phyloP scores from a whole-genome alignment of 2,888 invertebrate genomes.

The Eupithecia pulchellata region DNA sequence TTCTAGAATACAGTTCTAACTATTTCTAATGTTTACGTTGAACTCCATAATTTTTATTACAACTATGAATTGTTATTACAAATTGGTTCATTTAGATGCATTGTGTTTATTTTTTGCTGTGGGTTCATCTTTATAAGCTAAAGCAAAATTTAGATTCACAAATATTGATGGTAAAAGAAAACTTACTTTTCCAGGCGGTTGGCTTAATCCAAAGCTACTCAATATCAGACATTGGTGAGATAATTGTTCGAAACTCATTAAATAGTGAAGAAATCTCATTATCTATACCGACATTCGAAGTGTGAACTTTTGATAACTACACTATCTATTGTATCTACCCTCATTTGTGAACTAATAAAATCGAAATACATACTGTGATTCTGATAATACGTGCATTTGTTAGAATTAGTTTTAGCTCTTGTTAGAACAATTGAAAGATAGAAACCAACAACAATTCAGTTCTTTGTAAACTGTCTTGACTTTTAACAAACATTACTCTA shows the following conservation, averaged over 20 bases:
- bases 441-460: too few species aligned
- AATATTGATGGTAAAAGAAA: slow-evolving; percentile 1
- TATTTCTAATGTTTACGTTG: too few species aligned
- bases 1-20: too few species aligned
- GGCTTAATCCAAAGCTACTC: slow-evolving; percentile 40
- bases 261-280: not conserved
- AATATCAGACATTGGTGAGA: slow-evolving; percentile 38
- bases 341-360: slow-evolving; percentile 7
- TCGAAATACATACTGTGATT: slow-evolving; percentile 4
- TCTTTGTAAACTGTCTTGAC: too few species aligned
- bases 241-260: slow-evolving; percentile 12
- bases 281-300: not conserved
- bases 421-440: not conserved
- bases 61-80: too few species aligned
- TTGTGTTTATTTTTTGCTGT: too few species aligned
- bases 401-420: not conserved
- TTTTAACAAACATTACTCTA: too few species aligned
- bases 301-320: not conserved
- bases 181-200: slow-evolving; percentile 50
- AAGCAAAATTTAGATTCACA: too few species aligned
- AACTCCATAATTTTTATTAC: too few species aligned
- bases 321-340: not conserved
- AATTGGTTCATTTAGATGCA: too few species aligned
- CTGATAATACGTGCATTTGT: not conserved
- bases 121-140: too few species aligned